These are phyloP conservation scores for Maniola jurtina DNA, from an alignment of 1,140 invertebrate genomes.

Conservation along the genomic window DNA sequence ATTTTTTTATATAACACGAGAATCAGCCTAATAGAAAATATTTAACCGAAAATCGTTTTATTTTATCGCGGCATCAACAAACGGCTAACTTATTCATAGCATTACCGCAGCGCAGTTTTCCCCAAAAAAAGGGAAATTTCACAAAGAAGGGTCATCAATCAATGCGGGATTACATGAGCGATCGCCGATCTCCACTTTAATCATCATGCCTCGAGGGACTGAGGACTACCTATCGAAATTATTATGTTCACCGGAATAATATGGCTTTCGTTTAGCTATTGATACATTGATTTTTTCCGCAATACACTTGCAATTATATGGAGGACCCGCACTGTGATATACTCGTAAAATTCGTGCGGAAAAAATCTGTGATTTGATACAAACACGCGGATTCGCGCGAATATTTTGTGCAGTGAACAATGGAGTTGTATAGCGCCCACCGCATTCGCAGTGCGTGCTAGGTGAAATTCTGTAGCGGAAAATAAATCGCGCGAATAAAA, in stretches of 20 bases:
- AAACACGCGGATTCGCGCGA: too few species aligned
- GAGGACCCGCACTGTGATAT: too few species aligned
- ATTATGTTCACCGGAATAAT: constrained; percentile 16
- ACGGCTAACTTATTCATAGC: constrained; percentile 32
- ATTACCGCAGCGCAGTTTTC: constrained; percentile 30
- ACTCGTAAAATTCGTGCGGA: too few species aligned
- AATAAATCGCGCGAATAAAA: too few species aligned
- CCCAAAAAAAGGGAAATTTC: constrained; percentile 51
- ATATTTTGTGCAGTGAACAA: too few species aligned
- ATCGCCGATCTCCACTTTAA: constrained; percentile 49
- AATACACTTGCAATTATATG: too few species aligned
- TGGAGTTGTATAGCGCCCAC: too few species aligned
- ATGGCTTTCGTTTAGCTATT: constrained; percentile 14
- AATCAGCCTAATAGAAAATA: neutral
- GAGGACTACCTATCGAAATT: constrained; percentile 14
- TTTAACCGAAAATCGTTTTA: constrained; percentile 21
- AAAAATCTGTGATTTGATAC: too few species aligned
- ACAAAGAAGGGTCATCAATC: constrained; percentile 55
- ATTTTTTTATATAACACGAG: too few species aligned
- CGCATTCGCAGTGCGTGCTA: too few species aligned
- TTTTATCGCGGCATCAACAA: constrained; percentile 21
- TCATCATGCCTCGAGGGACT: constrained; percentile 46
- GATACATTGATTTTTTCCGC: neutral
- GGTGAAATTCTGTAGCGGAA: too few species aligned
- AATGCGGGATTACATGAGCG: constrained; percentile 50